These are phyloP conservation scores for Lucilia cuprina DNA, from an alignment of 1,140 invertebrate species.

Conservation along the genomic window DNA sequence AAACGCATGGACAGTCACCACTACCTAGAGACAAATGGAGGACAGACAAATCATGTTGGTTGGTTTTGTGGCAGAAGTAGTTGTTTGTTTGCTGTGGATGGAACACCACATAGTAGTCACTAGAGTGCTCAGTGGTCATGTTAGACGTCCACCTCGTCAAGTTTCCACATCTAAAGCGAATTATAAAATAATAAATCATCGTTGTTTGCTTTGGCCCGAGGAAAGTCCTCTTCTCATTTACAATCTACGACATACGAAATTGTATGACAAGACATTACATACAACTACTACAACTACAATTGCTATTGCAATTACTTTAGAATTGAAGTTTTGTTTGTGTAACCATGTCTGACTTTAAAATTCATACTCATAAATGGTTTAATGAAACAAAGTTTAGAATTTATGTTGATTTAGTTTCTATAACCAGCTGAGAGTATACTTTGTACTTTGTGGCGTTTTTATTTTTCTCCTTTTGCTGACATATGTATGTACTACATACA, in stretches of 20 bases:
- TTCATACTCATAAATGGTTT: background rate
- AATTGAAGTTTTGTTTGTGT: too few species aligned
- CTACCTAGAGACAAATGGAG: background rate
- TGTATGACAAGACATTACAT: background rate
- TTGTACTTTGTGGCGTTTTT: background rate
- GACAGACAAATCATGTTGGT: background rate
- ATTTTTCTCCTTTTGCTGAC: background rate
- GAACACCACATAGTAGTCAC: conserved; percentile 12
- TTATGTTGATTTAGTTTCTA: background rate
- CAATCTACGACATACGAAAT: background rate
- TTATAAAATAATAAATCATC: conserved; percentile 35
- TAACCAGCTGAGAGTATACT: background rate
- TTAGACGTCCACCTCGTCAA: conserved; percentile 34
- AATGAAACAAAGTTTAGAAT: background rate
- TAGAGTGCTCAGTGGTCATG: conserved; percentile 24
- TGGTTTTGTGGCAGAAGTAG: background rate
- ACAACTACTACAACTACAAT: background rate
- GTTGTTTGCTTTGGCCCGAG: conserved; percentile 29
- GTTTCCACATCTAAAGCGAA: conserved; percentile 35
- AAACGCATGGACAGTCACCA: background rate
- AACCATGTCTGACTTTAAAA: background rate
- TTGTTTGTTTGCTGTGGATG: background rate
- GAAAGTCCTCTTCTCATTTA: conserved; percentile 30
- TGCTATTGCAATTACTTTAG: too few species aligned
- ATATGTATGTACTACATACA: too few species aligned